Evolutionary conservation across 2,888 invertebrate genomes (phyloP), one percentile per base, ranked within the genome.

Genomic region (Psylliodes chrysocephalus): DNA sequence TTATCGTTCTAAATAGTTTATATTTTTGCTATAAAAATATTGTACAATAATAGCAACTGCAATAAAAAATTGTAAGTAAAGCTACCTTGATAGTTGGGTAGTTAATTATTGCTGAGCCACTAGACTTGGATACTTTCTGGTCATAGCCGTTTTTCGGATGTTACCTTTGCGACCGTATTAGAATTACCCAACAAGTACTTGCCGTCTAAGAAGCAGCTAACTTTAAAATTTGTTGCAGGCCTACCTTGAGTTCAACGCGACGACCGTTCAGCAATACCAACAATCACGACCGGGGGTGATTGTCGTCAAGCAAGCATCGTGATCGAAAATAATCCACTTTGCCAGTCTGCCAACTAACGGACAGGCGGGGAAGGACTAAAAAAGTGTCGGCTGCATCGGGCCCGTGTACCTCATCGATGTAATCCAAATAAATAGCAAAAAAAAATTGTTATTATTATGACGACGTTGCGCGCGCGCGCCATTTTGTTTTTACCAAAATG

Each of bases 201-300:
- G n/a, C n/a, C n/a, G n/a, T n/a, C n/a, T n/a, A n/a, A n/a, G n/a
- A n/a, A n/a, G n/a, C n/a, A n/a, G n/a, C n/a, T 52, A 22, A 35
- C 15, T 4, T 8, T 18, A n/a, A 17, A 2, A 18, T 30, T 40
- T 49, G 15, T 63, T 89, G 78, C 86, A 87, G 74, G 87, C 87
- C 67, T 89, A 87, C 77, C 83, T 89, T 64, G 89, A 89, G 73
- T 86, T 89, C 70, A 87, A 88, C 74, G 72, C 73, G 15, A 67
- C 71, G 17, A 75, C 77, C 28, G 78, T 81, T 63, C 82, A 79
- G 77, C 84, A 77, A 74, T 85, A 84, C 71, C 90, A 86, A 82
- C 89, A 91, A 78, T 90, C 91, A 76, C 89, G 95, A 77, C 95
- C 95, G 17, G 94, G 94, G 68, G 95, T 95, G 66, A 95, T 95